These are phyloP conservation scores for Scelioninae gen. 2 DNA, from an alignment of 2,888 invertebrate genomes.

Conservation along the genomic window DNA sequence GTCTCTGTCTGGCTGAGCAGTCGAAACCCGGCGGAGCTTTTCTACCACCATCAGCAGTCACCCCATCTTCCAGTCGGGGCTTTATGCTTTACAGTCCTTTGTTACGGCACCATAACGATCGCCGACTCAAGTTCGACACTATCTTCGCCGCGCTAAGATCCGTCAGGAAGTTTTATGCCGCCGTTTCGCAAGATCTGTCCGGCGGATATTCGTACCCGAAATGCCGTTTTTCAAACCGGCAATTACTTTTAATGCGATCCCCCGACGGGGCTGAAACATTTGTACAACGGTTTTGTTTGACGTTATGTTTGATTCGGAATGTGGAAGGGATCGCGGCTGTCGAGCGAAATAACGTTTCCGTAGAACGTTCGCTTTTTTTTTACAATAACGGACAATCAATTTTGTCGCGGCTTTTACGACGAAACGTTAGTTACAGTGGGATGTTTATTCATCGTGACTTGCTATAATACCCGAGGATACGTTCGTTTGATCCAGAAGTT, in stretches of 20 bases:
- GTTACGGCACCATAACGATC: slow-evolving; percentile 63
- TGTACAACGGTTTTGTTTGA: slow-evolving; percentile 15
- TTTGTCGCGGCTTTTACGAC: too few species aligned
- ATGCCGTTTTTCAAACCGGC: slow-evolving; percentile 28
- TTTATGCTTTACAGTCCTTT: slow-evolving; percentile 66
- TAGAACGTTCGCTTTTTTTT: background rate
- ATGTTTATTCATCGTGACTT: too few species aligned
- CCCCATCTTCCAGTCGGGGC: slow-evolving; percentile 58
- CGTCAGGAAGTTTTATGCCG: slow-evolving; percentile 49
- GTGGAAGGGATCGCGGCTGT: background rate
- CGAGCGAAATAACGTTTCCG: background rate
- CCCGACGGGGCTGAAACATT: slow-evolving; percentile 4
- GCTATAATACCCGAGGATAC: too few species aligned
- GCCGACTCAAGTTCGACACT: slow-evolving; percentile 62
- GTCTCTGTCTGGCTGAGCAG: slow-evolving; percentile 39
- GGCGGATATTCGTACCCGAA: slow-evolving; percentile 39
- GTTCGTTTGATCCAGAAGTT: too few species aligned
- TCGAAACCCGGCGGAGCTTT: slow-evolving; percentile 41
- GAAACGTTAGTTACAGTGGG: too few species aligned
- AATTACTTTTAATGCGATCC: slow-evolving; percentile 37
- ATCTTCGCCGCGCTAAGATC: slow-evolving; percentile 56
- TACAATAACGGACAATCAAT: too few species aligned
- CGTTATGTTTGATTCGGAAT: background rate
- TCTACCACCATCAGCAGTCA: slow-evolving; percentile 49
- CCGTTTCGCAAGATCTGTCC: slow-evolving; percentile 39